A percentile compares a stretch with the other conserved stretches of the same genome.
phyloP scores from a whole-genome alignment of 2,113 vertebrate genomes.

The Perccottus glenii region DNA sequence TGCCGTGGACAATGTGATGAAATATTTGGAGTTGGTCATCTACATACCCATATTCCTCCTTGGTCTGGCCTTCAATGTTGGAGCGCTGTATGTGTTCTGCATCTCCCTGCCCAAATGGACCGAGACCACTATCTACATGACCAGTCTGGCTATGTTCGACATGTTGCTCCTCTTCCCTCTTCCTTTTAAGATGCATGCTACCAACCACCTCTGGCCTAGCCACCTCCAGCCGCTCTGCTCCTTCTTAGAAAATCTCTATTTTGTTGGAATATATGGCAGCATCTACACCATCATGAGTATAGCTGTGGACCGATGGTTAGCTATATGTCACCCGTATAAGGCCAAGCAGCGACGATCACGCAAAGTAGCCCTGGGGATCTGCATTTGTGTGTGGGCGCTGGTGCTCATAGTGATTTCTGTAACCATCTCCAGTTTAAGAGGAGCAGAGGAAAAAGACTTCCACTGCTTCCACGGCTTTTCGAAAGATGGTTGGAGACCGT shows the following conservation, averaged over 20 bases:
- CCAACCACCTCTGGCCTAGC: not conserved
- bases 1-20: constrained; percentile 62
- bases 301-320: constrained; percentile 86
- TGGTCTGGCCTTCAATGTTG: constrained; percentile 80
- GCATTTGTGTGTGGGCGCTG: constrained; percentile 79
- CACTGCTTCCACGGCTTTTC: constrained; percentile 86
- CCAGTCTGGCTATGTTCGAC: constrained; percentile 86
- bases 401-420: constrained; percentile 72
- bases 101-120: constrained; percentile 78
- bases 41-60: constrained; percentile 86
- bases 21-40: constrained; percentile 70
- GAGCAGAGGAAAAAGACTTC: accelerated
- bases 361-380: constrained; percentile 65
- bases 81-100: constrained; percentile 82
- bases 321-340: constrained; percentile 81
- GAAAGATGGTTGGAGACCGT: constrained; percentile 68
- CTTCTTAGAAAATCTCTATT: constrained; percentile 83
- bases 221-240: constrained; percentile 72
- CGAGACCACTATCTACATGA: constrained; percentile 88
- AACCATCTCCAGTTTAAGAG: constrained; percentile 66
- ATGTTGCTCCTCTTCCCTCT: constrained; percentile 85
- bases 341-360: constrained; percentile 80
- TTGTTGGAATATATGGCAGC: constrained; percentile 87
- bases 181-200: constrained; percentile 82
- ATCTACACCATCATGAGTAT: constrained; percentile 89